Conservation (phyloP, 2,888 invertebrate species). For the Augochlorella aurata region DNA sequence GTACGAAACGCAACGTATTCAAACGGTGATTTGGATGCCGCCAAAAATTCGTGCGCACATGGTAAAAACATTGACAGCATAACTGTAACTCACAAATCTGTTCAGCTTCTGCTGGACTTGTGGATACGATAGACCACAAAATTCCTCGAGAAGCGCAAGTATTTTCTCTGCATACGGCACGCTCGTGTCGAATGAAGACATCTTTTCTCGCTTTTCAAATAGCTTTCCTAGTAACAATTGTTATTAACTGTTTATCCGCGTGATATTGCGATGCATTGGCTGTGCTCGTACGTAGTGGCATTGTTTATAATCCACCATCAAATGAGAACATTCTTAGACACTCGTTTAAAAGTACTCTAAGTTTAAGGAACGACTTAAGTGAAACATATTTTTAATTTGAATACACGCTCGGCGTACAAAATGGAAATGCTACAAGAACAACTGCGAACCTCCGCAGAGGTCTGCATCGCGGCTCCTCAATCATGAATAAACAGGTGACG, state of each 20-base stretch:
- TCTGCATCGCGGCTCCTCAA: slow-evolving; percentile 21
- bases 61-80: neutral
- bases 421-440: neutral
- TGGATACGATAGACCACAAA: slow-evolving; percentile 72
- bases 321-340: neutral
- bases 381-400: slow-evolving; percentile 39
- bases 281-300: slow-evolving; percentile 9
- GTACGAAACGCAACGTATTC: neutral
- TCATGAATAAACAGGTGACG: slow-evolving; percentile 49
- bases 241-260: slow-evolving; percentile 1
- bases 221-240: neutral
- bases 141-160: slow-evolving; percentile 71
- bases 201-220: slow-evolving; percentile 42
- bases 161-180: slow-evolving; percentile 56
- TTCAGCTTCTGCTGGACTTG: slow-evolving; percentile 85
- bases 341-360: neutral
- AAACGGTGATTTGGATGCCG: slow-evolving; percentile 9
- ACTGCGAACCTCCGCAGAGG: slow-evolving; percentile 30
- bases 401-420: slow-evolving; percentile 6
- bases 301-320: neutral
- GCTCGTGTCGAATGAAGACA: slow-evolving; percentile 54
- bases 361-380: neutral
- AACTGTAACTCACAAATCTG: slow-evolving; percentile 83
- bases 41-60: slow-evolving; percentile 22
- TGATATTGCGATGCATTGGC: slow-evolving; percentile 19